Evolutionary conservation across 2,888 invertebrate species (phyloP), one percentile per base, ranked within the genome.

Genomic region (Ormyrus labotus): DNA sequence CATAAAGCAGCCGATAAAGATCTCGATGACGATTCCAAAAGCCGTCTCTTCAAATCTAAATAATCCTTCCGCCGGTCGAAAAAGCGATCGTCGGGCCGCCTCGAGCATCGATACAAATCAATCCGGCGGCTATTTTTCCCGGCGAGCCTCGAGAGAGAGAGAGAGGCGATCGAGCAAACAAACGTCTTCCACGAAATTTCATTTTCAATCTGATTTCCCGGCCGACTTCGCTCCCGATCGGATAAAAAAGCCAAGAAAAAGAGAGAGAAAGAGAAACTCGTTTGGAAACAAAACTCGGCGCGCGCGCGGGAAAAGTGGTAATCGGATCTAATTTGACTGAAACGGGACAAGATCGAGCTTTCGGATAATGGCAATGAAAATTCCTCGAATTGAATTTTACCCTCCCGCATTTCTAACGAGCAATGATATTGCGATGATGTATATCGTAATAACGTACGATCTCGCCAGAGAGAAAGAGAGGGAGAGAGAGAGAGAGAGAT

Each of bases 241-340:
- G 68, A 78, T 53, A 60, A 68, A 67, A 68, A 70, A 47, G 61
- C 13, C 10, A 48, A n/a, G 67, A 2, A 45, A 11, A 11, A 60
- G 51, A 50, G 51, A 57, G 65, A 47, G 10, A 68, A 64, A n/a
- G 69, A 45, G 45, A 11, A 13, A 48, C 55, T 19, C 19, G 19
- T 19, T 19, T 19, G 19, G 19, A 19, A 19, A 19, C 19, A 19
- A 19, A 19, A 19, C 19, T 19, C 19, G 19, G 45, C 6, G 58
- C 10, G 58, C 13, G 19, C 47, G 8, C 51, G 64, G 64, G 73
- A 70, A 70, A 70, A 75, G 70, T 45, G 19, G 71, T 80, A 80
- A 80, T 80, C 75, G 80, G 71, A 75, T 80, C 80, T 76, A 80
- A 80, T 80, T 80, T 71, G 75, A 71, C 60, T 60, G 67, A 70